Evolutionary conservation across 2,113 vertebrate genomes (phyloP), one percentile per base, ranked within the genome.

Genomic region (Cyanoderma ruficeps): DNA sequence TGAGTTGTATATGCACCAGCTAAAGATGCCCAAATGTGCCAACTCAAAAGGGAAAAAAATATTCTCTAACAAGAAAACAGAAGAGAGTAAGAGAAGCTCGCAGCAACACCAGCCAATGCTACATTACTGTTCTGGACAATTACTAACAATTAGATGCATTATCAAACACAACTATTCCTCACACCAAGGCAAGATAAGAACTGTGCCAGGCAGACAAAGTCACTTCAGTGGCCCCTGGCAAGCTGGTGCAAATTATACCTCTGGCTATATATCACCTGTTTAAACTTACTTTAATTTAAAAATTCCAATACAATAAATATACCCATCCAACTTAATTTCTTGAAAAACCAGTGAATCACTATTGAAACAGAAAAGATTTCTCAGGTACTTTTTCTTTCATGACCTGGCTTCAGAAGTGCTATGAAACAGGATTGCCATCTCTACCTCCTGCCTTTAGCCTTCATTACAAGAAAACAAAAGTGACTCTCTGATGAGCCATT

Each of bases 171-270:
- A 41, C 8, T 28, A 70, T 69, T 70, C 35, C 44, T 69, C 44
- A 49, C 28, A 74, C 24, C 55, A 68, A 82, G 31, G 27, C 23
- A 92, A 64, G 15, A 14, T 24, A 64, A 39, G 17, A 69, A 31
- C 21, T 59, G 33, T 44, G 20, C 15, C 39, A 74, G 31, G 35
- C 35, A 90, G 23, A 37, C 13, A 44, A 5, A 33, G 21, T 39
- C 0, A 0, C 6, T 75, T 79, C 56, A 41, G 59, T 2, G 14
- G 50, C 2, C 1, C 14, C 41, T 41, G 30, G 46, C 24, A 70
- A 55, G 14, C 16, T 46, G 41, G 16, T 33, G 8, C 24, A 49
- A 79, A 79, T 55, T 24, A 55, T 14, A 50, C 4, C 13, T 57
- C 16, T 52, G 33, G 14, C 22, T 80, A 61, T 4, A 52, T 14